Conservation (phyloP, 2,113 vertebrate species). For the Mobula birostris region DNA sequence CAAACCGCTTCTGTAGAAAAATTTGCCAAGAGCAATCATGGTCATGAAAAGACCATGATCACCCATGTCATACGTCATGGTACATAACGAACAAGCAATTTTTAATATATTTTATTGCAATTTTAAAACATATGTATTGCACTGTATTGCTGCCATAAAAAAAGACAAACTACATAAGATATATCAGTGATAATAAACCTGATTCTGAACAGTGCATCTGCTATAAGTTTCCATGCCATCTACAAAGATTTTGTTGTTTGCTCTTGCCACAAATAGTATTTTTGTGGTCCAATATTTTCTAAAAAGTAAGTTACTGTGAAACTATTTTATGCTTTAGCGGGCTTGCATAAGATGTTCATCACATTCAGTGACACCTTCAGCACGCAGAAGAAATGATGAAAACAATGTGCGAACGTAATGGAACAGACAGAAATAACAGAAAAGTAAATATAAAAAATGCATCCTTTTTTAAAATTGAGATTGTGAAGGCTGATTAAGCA, state of each 20-base stretch:
- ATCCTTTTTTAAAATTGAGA: neutral
- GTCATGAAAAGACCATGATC: too few relatives aligned
- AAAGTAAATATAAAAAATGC: neutral
- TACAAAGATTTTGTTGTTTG: neutral
- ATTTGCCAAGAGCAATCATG: too few relatives aligned
- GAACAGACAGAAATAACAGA: neutral
- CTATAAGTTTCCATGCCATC: neutral
- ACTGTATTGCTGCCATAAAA: too few relatives aligned
- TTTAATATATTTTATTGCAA: too few relatives aligned
- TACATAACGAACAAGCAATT: too few relatives aligned
- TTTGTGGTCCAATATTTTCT: neutral
- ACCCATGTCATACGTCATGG: too few relatives aligned
- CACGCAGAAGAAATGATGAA: neutral
- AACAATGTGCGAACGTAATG: neutral
- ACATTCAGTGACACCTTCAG: neutral
- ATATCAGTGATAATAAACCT: too few relatives aligned
- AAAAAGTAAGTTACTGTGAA: neutral
- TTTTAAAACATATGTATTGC: too few relatives aligned
- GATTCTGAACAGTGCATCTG: neutral
- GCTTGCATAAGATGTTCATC: neutral
- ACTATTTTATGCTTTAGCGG: neutral
- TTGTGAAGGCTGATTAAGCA: neutral
- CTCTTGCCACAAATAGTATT: neutral
- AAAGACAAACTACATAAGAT: too few relatives aligned
- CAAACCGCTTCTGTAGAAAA: too few relatives aligned